phyloP scores from a whole-genome alignment of 2,113 vertebrate genomes.

The Perca fluviatilis region DNA sequence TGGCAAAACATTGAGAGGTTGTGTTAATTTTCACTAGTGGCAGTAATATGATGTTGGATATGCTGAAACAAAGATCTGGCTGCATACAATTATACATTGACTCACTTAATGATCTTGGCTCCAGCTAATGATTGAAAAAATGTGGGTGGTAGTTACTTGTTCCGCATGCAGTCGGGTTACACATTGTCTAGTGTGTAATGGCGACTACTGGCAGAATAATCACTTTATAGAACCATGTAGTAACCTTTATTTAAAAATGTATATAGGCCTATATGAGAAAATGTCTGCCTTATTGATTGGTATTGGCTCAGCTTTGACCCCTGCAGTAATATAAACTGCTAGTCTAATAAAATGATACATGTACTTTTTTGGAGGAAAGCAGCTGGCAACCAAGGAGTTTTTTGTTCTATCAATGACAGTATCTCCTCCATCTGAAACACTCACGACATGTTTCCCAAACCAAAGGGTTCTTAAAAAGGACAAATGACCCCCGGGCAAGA shows the following conservation, averaged over 20 bases:
- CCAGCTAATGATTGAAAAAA: slow-evolving; percentile 82
- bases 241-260: not conserved
- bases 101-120: slow-evolving; percentile 59
- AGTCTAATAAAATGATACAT: slow-evolving; percentile 68
- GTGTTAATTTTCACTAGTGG: not conserved
- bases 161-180: slow-evolving; percentile 57
- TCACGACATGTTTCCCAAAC: slow-evolving; percentile 57
- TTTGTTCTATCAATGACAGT: slow-evolving; percentile 51
- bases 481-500: slow-evolving; percentile 63
- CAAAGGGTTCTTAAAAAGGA: slow-evolving; percentile 41
- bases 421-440: slow-evolving; percentile 61
- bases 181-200: slow-evolving; percentile 55
- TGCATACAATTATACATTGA: slow-evolving; percentile 77
- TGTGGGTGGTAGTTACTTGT: slow-evolving; percentile 30
- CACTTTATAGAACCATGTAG: not conserved
- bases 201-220: not conserved
- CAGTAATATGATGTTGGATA: not conserved
- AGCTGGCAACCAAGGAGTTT: slow-evolving; percentile 41
- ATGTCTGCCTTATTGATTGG: not conserved
- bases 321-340: slow-evolving; percentile 44
- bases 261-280: not conserved
- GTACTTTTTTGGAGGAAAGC: slow-evolving; percentile 64
- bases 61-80: slow-evolving; percentile 5
- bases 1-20: not conserved
- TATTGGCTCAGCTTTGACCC: slow-evolving; percentile 42